Conservation (phyloP, 2,113 vertebrate species). For the Psammodynastes pulverulentus region DNA sequence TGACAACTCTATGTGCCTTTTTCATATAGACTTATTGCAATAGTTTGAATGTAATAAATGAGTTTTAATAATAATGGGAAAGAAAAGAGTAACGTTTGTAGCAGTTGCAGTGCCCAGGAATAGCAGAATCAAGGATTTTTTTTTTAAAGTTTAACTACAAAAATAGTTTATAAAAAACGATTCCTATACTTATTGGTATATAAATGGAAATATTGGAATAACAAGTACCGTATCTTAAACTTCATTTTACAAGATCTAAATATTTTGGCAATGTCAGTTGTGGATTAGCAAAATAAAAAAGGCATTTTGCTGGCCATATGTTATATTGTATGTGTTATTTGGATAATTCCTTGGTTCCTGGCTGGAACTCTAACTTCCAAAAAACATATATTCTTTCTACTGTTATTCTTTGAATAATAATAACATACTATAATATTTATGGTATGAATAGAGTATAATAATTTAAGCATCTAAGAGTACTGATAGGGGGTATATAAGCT, state of each 20-base stretch:
- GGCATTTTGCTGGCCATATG: neutral
- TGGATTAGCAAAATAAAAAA: neutral
- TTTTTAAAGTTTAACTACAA: neutral
- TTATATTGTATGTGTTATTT: neutral
- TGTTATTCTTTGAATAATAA: neutral
- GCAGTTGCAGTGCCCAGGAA: neutral
- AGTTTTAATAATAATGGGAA: neutral
- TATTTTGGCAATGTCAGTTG: neutral
- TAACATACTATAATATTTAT: neutral
- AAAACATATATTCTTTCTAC: neutral
- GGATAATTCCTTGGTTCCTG: neutral
- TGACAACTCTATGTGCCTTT: neutral
- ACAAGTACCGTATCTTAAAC: neutral
- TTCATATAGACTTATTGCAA: neutral
- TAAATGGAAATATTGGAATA: neutral
- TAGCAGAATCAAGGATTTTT: neutral
- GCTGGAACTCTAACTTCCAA: neutral
- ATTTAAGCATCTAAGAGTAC: neutral
- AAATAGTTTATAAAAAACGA: neutral
- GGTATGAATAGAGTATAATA: neutral
- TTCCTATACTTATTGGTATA: neutral
- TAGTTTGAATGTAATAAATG: neutral
- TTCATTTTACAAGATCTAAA: neutral
- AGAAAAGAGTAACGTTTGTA: neutral
- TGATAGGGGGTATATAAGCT: neutral